phyloP scores from a whole-genome alignment of 2,113 vertebrate species.

The Gymnogyps californianus region DNA sequence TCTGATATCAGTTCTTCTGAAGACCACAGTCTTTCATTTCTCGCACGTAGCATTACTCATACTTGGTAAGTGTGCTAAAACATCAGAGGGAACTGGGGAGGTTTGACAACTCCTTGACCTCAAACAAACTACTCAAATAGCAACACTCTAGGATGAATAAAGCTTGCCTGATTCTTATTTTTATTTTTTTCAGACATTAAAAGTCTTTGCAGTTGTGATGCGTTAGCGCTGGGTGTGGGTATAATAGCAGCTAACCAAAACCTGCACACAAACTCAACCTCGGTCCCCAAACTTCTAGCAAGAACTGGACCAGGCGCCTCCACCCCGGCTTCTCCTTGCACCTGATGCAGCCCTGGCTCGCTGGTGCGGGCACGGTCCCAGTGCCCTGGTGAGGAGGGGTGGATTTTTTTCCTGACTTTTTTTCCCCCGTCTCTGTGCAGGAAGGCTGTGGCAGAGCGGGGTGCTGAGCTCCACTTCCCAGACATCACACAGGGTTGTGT shows the following conservation, averaged over 20 bases:
- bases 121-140: neutral
- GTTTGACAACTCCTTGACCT: slow-evolving; percentile 10
- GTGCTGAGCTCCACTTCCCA: neutral
- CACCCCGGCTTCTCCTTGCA: neutral
- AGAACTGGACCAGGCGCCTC: too few relatives aligned
- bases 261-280: neutral
- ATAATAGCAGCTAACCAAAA: neutral
- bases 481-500: neutral
- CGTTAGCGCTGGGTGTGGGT: neutral
- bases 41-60: neutral
- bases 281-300: neutral
- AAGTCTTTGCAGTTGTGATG: neutral
- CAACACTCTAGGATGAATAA: neutral
- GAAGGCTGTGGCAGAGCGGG: neutral
- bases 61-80: neutral
- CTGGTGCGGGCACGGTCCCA: neutral
- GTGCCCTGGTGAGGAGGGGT: neutral
- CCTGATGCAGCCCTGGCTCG: neutral
- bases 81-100: neutral
- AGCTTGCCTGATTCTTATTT: neutral
- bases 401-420: neutral
- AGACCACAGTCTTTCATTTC: slow-evolving; percentile 36
- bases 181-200: neutral
- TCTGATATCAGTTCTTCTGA: slow-evolving; percentile 31
- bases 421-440: neutral